Percentiles rank a stretch among this genome's conserved stretches.
phyloP scores from a whole-genome alignment of 1,140 invertebrate genomes.

The Pogonus chalceus region DNA sequence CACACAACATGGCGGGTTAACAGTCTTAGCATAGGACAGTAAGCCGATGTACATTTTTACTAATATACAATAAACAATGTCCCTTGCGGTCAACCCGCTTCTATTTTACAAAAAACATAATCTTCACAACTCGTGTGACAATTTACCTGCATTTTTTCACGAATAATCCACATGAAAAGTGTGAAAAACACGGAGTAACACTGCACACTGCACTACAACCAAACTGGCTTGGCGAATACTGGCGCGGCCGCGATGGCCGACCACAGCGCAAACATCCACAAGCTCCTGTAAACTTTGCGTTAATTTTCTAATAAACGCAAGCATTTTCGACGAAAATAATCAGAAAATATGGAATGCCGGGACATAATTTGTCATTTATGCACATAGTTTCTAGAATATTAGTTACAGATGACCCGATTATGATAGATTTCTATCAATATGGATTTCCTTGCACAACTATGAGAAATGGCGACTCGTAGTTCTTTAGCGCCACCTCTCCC shows the following conservation, averaged over 20 bases:
- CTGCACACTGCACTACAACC: constrained; percentile 34
- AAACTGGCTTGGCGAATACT: constrained; percentile 31
- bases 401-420: neutral
- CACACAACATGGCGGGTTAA: constrained; percentile 34
- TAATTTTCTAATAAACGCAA: neutral
- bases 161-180: constrained; percentile 32
- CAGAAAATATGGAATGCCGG: neutral
- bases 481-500: neutral
- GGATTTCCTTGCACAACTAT: neutral
- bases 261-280: constrained; percentile 13
- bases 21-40: constrained; percentile 19
- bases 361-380: neutral
- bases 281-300: neutral
- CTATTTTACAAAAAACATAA: constrained; percentile 6
- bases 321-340: neutral
- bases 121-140: constrained; percentile 18
- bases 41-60: constrained; percentile 18
- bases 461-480: neutral
- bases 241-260: constrained; percentile 35
- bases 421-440: neutral
- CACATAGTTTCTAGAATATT: neutral
- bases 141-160: constrained; percentile 33
- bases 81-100: constrained; percentile 4
- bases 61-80: constrained; percentile 10
- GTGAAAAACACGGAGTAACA: constrained; percentile 35